Evolutionary conservation across 2,888 invertebrate species (phyloP).

Genomic region (Antheraea yamamai): DNA sequence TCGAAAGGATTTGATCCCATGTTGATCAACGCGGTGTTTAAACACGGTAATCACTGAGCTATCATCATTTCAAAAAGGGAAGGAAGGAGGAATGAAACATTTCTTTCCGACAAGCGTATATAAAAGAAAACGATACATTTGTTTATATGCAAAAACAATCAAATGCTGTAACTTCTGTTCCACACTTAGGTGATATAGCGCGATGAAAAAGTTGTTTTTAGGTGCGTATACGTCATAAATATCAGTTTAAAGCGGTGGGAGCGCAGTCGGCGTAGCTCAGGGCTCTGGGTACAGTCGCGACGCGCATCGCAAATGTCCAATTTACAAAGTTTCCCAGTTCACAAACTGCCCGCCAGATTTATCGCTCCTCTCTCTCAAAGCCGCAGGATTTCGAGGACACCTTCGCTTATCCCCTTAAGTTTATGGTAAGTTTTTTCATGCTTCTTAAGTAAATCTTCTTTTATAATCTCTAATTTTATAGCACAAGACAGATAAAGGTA

Average conservation of each 20-base stretch:
- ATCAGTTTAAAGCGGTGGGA: constrained; percentile 55
- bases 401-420: constrained; percentile 16
- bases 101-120: too few species aligned
- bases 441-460: not conserved
- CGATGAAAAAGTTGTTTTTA: constrained; percentile 30
- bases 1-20: not conserved
- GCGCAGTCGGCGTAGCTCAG: constrained; percentile 39
- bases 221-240: constrained; percentile 72
- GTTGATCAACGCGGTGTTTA: too few species aligned
- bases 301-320: constrained; percentile 71
- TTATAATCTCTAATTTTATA: not conserved
- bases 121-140: too few species aligned
- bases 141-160: too few species aligned
- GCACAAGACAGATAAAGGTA: not conserved
- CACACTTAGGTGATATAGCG: not conserved
- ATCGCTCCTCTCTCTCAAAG: constrained; percentile 20
- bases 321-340: constrained; percentile 54
- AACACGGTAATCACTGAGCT: too few species aligned
- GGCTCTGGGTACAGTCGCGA: constrained; percentile 40
- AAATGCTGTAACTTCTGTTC: not conserved
- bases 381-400: constrained; percentile 23
- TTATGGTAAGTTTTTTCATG: constrained; percentile 3
- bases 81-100: too few species aligned
- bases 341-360: constrained; percentile 23
- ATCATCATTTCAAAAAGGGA: too few species aligned